Evolutionary conservation across 2,888 invertebrate species (phyloP).

Genomic region (Archips xylosteana): DNA sequence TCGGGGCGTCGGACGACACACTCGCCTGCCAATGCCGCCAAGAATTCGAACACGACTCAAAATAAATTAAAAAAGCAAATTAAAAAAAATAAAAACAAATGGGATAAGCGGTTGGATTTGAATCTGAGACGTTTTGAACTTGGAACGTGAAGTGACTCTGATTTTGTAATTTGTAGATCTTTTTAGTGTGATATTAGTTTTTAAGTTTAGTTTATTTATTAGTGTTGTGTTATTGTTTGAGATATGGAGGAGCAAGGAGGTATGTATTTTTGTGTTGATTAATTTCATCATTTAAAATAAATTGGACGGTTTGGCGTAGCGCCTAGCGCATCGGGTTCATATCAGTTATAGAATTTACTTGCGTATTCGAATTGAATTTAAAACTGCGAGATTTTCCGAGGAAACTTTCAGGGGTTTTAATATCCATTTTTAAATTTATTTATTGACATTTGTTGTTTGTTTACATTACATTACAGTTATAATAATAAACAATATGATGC

Average conservation of each 20-base stretch:
- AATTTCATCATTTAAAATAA: not conserved
- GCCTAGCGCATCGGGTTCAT: not conserved
- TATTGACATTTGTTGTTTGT: no score
- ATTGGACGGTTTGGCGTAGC: conserved; percentile 3
- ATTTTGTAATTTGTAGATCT: conserved; percentile 48
- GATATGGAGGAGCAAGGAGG: conserved; percentile 78
- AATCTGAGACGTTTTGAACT: conserved; percentile 46
- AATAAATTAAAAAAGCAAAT: conserved; percentile 63
- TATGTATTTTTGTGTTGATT: conserved; percentile 49
- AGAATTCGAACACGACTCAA: conserved; percentile 73
- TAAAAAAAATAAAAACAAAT: conserved; percentile 58
- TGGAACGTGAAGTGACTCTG: conserved; percentile 35
- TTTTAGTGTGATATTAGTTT: conserved; percentile 78
- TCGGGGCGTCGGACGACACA: conserved; percentile 39
- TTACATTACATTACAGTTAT: no score
- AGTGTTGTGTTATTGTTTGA: conserved; percentile 53
- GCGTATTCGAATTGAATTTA: not conserved
- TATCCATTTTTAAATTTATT: not conserved
- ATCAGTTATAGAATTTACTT: not conserved
- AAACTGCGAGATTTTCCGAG: not conserved
- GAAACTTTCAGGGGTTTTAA: not conserved
- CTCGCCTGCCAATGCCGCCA: conserved; percentile 66
- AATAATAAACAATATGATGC: no score
- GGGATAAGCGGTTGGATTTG: conserved; percentile 62
- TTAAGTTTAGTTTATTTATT: conserved; percentile 62